Percentiles rank a stretch among this genome's conserved stretches.
Evolutionary conservation across 2,113 vertebrate species (phyloP).

Genomic region (Megaceryle maxima): DNA sequence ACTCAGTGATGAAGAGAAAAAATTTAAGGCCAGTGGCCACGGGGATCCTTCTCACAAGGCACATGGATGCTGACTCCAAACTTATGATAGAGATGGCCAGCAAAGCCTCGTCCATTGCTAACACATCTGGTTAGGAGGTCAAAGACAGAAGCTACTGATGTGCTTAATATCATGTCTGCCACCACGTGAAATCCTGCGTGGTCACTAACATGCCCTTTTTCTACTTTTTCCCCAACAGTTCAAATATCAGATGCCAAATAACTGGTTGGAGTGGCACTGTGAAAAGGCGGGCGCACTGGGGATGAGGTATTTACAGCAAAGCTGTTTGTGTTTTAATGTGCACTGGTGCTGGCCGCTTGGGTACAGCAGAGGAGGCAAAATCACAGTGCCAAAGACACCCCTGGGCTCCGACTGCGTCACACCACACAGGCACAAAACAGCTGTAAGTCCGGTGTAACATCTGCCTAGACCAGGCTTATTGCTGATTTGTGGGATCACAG

Average conservation of each 20-base stretch:
- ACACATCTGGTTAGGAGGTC: background rate
- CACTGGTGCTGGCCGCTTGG: background rate
- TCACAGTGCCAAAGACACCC: background rate
- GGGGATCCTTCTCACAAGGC: background rate
- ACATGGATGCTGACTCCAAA: background rate
- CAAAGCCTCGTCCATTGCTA: background rate
- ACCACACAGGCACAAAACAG: background rate
- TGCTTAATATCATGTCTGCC: background rate
- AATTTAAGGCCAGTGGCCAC: background rate
- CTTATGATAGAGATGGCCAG: accelerated
- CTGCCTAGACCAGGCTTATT: background rate
- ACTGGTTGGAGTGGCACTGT: background rate
- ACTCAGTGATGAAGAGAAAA: background rate
- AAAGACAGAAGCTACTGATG: background rate
- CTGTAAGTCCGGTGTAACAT: background rate
- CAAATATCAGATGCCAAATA: background rate
- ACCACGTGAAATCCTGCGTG: background rate
- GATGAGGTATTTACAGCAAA: background rate
- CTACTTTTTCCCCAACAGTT: background rate
- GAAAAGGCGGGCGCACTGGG: background rate
- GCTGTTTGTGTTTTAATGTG: background rate
- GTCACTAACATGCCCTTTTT: background rate
- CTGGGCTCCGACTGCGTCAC: background rate
- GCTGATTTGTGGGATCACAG: background rate
- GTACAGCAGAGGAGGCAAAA: background rate